Percentiles rank a stretch among this genome's conserved stretches.
Conservation (phyloP, 2,888 invertebrate genomes). For the Leptinotarsa haldemani region DNA sequence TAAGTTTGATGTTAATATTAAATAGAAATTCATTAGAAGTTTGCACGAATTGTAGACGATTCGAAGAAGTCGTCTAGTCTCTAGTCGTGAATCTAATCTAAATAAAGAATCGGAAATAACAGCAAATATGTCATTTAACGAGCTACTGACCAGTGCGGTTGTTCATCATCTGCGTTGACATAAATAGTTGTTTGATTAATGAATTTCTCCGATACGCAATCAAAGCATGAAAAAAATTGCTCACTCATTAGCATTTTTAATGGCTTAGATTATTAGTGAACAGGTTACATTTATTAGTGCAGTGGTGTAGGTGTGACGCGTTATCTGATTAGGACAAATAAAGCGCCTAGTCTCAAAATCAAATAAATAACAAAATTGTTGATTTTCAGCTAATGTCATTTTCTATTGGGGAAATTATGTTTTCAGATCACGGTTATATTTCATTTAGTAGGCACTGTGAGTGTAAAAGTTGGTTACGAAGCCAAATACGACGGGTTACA, state of each 20-base stretch:
- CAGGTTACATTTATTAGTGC: conserved; percentile 23
- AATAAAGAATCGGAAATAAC: conserved; percentile 22
- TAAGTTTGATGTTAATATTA: too few relatives aligned
- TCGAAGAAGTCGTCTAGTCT: neutral
- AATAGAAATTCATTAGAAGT: neutral
- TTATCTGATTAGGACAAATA: too few relatives aligned
- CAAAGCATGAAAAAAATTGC: conserved; percentile 23
- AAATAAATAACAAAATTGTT: too few relatives aligned
- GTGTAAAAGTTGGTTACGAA: too few relatives aligned
- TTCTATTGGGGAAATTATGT: too few relatives aligned
- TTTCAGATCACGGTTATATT: too few relatives aligned
- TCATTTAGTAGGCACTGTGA: too few relatives aligned
- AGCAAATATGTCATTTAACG: conserved; percentile 17
- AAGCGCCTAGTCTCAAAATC: too few relatives aligned
- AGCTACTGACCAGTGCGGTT: conserved; percentile 13
- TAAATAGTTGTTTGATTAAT: conserved; percentile 34
- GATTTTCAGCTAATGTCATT: too few relatives aligned
- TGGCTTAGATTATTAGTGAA: conserved; percentile 31
- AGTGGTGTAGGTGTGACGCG: neutral
- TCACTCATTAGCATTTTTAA: conserved; percentile 31
- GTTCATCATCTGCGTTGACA: conserved; percentile 24
- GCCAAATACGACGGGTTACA: too few relatives aligned
- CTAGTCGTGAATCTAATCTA: neutral
- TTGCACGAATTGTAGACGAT: neutral
- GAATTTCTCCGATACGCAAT: conserved; percentile 23